phyloP scores from a whole-genome alignment of 2,797 vertebrate genomes.

The Podargus strigoides region DNA sequence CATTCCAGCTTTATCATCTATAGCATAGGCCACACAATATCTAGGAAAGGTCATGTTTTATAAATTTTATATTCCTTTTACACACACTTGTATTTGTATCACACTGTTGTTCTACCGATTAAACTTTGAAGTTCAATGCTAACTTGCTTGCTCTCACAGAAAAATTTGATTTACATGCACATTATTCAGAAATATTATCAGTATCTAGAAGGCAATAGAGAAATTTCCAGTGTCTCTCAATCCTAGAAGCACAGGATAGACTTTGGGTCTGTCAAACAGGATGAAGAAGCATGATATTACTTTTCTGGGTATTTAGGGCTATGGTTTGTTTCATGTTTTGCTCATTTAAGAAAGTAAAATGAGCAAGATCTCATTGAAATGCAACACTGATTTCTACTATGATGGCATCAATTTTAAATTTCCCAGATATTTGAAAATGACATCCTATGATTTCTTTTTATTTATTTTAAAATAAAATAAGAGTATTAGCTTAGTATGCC shows the following conservation, averaged over 20 bases:
- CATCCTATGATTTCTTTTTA: not conserved
- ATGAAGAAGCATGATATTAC: not conserved
- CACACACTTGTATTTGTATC: not conserved
- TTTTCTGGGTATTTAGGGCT: not conserved
- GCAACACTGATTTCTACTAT: not conserved
- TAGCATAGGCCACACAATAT: not conserved
- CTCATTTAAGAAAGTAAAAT: not conserved
- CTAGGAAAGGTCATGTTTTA: not conserved
- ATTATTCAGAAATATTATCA: conserved; percentile 13
- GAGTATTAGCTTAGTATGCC: not conserved
- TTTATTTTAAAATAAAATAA: not conserved
- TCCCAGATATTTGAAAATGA: not conserved
- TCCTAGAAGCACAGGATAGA: not conserved
- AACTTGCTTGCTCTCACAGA: not conserved
- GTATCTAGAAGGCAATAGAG: not conserved
- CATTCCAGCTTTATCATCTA: not conserved
- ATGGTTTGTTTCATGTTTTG: not conserved
- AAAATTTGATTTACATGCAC: conserved; percentile 25
- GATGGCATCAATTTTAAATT: not conserved
- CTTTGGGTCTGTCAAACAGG: not conserved
- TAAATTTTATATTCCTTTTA: not conserved
- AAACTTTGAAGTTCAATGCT: not conserved
- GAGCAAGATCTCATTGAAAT: not conserved
- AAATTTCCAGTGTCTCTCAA: not conserved
- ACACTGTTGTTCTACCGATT: not conserved